These are phyloP conservation scores for Peromyscus attwateri DNA, from an alignment of 2,797 vertebrate genomes.

Conservation along the genomic window DNA sequence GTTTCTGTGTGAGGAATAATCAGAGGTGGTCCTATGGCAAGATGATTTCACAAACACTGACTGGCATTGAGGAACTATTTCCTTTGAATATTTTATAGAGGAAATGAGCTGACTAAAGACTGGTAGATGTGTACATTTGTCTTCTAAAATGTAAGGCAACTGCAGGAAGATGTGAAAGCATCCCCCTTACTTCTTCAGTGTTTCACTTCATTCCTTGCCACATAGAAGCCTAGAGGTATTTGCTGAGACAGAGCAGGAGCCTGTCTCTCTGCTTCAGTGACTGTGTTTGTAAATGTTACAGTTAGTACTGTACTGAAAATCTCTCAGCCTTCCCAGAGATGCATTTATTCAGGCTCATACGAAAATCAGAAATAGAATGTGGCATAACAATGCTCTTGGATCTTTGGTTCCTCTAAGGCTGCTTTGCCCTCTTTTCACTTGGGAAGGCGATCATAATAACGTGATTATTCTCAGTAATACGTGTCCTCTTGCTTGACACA, in stretches of 20 bases:
- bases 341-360: neutral
- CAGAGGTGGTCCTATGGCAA: neutral
- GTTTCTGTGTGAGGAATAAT: neutral
- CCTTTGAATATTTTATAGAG: neutral
- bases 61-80: neutral
- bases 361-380: neutral
- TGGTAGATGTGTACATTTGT: neutral
- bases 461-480: neutral
- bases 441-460: neutral
- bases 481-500: neutral
- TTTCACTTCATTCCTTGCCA: neutral
- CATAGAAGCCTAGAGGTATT: neutral
- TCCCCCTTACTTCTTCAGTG: neutral
- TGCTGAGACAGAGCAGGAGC: neutral
- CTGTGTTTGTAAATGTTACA: neutral
- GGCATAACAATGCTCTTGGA: neutral
- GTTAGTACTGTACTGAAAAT: neutral
- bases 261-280: neutral
- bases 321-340: neutral
- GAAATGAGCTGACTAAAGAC: neutral
- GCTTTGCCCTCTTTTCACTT: neutral
- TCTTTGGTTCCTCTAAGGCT: neutral
- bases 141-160: neutral
- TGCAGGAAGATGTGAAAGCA: neutral
- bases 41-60: neutral